Conservation (phyloP, 2,797 vertebrate species). For the Urosaurus nigricauda region DNA sequence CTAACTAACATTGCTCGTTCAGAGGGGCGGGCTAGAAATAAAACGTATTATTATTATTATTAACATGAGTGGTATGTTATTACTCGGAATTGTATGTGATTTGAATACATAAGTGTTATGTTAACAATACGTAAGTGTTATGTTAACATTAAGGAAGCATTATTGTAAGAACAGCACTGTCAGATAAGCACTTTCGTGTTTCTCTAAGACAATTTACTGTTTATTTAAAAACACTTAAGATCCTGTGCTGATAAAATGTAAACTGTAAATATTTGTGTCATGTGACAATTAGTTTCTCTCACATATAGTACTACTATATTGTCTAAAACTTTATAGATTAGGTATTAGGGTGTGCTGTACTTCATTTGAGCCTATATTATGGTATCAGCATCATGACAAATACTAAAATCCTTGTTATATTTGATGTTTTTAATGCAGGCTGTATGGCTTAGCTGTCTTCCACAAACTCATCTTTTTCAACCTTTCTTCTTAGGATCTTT, state of each 20-base stretch:
- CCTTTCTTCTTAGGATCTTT: constrained; percentile 86
- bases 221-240: background rate
- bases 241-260: background rate
- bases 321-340: background rate
- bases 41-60: no score
- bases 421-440: background rate
- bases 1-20: no score
- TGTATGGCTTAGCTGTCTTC: background rate
- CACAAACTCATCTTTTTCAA: background rate
- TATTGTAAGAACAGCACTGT: background rate
- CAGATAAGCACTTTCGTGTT: background rate
- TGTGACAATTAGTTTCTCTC: background rate
- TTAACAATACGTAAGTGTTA: background rate
- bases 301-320: background rate
- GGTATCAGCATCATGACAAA: background rate
- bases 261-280: background rate
- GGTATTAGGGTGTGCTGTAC: background rate
- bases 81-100: no score
- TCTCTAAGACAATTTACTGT: background rate
- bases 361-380: background rate
- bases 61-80: no score
- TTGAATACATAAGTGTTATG: background rate
- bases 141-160: background rate
- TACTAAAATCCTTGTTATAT: background rate
- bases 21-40: no score